These are phyloP conservation scores for Hemitrygon akajei DNA, from an alignment of 2,797 vertebrate genomes.

Conservation along the genomic window DNA sequence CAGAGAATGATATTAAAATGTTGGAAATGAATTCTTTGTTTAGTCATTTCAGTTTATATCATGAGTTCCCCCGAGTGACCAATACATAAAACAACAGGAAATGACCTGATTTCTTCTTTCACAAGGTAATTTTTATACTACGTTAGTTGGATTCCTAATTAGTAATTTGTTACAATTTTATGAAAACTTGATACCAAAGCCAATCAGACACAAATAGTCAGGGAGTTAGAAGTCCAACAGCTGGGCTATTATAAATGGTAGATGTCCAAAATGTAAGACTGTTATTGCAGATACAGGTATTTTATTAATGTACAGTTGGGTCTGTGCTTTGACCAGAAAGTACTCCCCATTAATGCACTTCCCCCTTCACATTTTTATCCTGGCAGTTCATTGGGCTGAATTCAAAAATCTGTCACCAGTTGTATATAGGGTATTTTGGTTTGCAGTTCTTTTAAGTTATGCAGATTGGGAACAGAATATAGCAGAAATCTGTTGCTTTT, in stretches of 20 bases:
- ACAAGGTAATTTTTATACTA: neutral
- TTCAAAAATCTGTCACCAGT: neutral
- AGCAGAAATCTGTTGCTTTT: neutral
- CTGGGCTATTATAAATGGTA: neutral
- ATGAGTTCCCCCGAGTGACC: neutral
- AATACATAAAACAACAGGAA: constrained; percentile 18
- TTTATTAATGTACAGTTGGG: neutral
- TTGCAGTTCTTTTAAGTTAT: neutral
- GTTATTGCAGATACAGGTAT: neutral
- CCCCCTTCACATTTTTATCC: neutral
- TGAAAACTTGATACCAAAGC: neutral
- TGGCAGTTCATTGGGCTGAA: neutral
- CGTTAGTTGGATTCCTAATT: neutral
- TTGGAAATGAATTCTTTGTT: constrained; percentile 6
- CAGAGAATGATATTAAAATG: neutral
- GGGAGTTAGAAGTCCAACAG: neutral
- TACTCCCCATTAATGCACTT: neutral
- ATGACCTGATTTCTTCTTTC: neutral
- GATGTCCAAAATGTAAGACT: neutral
- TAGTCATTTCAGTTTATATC: neutral
- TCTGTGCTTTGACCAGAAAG: neutral
- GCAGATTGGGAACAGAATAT: neutral
- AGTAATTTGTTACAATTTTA: neutral
- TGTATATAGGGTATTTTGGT: neutral
- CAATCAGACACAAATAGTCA: neutral